A percentile compares a stretch with the other conserved stretches of the same genome.
Conservation (phyloP, 2,888 invertebrate genomes). For the Mesoligia furuncula region DNA sequence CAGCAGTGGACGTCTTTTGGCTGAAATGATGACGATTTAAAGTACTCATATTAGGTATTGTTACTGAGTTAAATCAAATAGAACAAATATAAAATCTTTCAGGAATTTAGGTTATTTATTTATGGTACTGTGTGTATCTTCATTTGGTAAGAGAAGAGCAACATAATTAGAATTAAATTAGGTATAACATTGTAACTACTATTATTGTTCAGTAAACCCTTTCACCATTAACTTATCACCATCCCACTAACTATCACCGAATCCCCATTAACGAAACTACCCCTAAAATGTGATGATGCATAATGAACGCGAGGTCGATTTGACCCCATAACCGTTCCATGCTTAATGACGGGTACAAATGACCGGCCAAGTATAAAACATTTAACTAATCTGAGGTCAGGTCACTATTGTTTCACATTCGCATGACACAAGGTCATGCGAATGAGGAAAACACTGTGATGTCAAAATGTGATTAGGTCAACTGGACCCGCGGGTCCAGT, state of each 20-base stretch:
- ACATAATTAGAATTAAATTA: background rate
- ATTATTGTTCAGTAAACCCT: conserved; percentile 21
- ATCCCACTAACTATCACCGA: conserved; percentile 35
- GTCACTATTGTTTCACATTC: conserved; percentile 69
- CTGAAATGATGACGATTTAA: too few relatives aligned
- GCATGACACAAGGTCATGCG: conserved; percentile 51
- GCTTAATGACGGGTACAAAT: conserved; percentile 84
- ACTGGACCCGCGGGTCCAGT: too few relatives aligned
- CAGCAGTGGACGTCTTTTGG: too few relatives aligned
- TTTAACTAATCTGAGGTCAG: conserved; percentile 84
- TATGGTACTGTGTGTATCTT: background rate
- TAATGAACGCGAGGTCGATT: conserved; percentile 63
- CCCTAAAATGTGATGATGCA: conserved; percentile 63
- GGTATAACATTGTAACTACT: background rate
- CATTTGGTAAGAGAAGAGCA: background rate
- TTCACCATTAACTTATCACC: conserved; percentile 16
- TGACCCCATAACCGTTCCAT: conserved; percentile 82
- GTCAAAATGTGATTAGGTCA: too few relatives aligned
- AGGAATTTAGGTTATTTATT: background rate
- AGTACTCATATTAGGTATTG: too few relatives aligned
- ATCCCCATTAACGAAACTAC: conserved; percentile 54
- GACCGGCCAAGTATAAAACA: conserved; percentile 82
- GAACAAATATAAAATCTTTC: too few relatives aligned
- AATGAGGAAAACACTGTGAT: conserved; percentile 42
- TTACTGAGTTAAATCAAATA: too few relatives aligned